Conservation (phyloP, 2,888 invertebrate genomes). For the Zygothrica quintamaculata region DNA sequence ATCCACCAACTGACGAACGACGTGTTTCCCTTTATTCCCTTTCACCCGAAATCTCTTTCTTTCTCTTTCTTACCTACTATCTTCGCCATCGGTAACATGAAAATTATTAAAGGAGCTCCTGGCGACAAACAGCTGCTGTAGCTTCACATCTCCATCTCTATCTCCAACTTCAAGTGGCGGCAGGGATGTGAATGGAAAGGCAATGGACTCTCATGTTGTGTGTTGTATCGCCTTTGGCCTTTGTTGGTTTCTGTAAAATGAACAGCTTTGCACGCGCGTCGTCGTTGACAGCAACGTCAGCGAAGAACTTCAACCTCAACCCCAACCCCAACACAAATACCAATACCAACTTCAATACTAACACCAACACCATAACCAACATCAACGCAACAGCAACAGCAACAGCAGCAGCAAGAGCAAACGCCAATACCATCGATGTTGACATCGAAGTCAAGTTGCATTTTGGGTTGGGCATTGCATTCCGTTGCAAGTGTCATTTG, state of each 20-base stretch:
- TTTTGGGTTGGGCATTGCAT: conserved; percentile 37
- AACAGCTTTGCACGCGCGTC: conserved; percentile 46
- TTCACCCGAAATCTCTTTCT: too few relatives aligned
- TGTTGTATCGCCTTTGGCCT: conserved; percentile 58
- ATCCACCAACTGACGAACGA: conserved; percentile 53
- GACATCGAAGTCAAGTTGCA: conserved; percentile 35
- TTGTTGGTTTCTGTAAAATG: conserved; percentile 68
- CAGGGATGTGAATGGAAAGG: conserved; percentile 19
- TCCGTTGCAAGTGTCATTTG: conserved; percentile 54
- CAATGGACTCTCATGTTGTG: conserved; percentile 22
- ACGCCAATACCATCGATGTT: conserved; percentile 27
- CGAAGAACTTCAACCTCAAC: conserved; percentile 6
- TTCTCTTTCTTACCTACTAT: background rate
- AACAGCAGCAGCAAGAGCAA: conserved; percentile 28
- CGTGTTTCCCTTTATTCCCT: too few relatives aligned
- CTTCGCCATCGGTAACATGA: conserved; percentile 33
- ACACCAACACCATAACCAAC: conserved; percentile 16
- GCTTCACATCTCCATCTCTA: background rate
- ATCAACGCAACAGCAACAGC: conserved; percentile 30
- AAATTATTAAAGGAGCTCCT: conserved; percentile 58
- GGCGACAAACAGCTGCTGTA: conserved; percentile 31
- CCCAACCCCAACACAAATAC: conserved; percentile 14
- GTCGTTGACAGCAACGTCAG: conserved; percentile 42
- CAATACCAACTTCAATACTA: conserved; percentile 12
- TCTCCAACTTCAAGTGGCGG: conserved; percentile 9